A percentile compares a stretch with the other conserved stretches of the same genome.
Conservation (phyloP, 1,140 invertebrate genomes). For the Adelges cooleyi region DNA sequence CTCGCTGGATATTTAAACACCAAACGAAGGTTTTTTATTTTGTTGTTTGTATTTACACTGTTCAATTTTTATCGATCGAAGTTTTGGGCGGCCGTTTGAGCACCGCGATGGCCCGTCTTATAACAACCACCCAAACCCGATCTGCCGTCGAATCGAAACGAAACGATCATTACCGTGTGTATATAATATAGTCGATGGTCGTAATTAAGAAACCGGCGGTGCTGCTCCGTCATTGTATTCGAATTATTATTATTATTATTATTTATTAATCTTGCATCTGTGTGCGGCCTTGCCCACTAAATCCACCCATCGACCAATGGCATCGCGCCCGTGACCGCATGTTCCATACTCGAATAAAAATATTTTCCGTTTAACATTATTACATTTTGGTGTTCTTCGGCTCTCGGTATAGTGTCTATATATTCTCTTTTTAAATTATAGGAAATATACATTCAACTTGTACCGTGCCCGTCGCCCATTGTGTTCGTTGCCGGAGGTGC, state of each 20-base stretch:
- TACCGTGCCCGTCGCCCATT: neutral
- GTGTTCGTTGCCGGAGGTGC: neutral
- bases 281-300: slow-evolving; percentile 17
- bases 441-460: neutral
- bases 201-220: slow-evolving; percentile 26
- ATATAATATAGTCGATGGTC: slow-evolving; percentile 16
- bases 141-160: neutral
- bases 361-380: neutral
- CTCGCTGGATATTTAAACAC: neutral
- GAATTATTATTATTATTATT: slow-evolving; percentile 23
- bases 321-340: neutral
- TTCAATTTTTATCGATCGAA: too few species aligned
- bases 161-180: slow-evolving; percentile 1
- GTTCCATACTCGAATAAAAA: neutral
- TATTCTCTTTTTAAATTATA: neutral
- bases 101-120: too few species aligned
- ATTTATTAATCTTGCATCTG: slow-evolving; percentile 26
- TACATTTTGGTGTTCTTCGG: too few species aligned
- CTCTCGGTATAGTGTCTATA: too few species aligned
- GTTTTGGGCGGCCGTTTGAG: too few species aligned
- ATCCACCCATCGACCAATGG: slow-evolving; percentile 25
- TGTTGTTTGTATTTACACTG: neutral
- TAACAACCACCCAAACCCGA: slow-evolving; percentile 8
- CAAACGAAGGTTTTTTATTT: neutral
- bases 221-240: neutral